Evolutionary conservation across 2,888 invertebrate species (phyloP).

Genomic region (Dichetophora obliterata): DNA sequence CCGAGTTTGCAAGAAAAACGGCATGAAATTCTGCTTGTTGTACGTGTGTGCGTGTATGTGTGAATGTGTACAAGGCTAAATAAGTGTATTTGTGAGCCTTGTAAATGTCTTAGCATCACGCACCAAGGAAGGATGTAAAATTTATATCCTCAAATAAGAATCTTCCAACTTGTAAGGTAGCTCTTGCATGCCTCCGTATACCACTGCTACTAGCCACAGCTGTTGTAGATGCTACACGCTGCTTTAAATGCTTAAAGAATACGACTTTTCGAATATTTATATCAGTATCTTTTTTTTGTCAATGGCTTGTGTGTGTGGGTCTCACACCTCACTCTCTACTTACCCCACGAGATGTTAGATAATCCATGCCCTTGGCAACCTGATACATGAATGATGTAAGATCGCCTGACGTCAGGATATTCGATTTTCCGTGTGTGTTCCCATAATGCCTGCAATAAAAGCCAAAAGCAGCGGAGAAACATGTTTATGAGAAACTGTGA

Average conservation of each 20-base stretch:
- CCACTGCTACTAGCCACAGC: not conserved
- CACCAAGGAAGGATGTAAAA: conserved; percentile 33
- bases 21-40: not conserved
- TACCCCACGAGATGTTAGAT: conserved; percentile 86
- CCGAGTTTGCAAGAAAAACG: not conserved
- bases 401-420: conserved; percentile 85
- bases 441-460: conserved; percentile 66
- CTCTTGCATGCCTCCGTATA: not conserved
- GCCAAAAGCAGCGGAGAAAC: conserved; percentile 18
- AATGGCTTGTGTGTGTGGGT: not conserved
- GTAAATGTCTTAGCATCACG: conserved; percentile 30
- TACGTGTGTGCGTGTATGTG: not conserved
- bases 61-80: not conserved
- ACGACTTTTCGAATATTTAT: not conserved
- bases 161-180: not conserved
- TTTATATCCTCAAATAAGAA: conserved; percentile 40
- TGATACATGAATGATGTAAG: conserved; percentile 92
- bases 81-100: conserved; percentile 19
- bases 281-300: not conserved
- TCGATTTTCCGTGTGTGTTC: conserved; percentile 76
- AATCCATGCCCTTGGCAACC: conserved; percentile 91
- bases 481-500: not conserved
- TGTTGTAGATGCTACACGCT: not conserved
- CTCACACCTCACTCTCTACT: conserved; percentile 60
- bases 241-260: conserved; percentile 3